Base-by-base conservation (phyloP, 2,113 vertebrate genomes). In the Microtus ochrogaster region DNA sequence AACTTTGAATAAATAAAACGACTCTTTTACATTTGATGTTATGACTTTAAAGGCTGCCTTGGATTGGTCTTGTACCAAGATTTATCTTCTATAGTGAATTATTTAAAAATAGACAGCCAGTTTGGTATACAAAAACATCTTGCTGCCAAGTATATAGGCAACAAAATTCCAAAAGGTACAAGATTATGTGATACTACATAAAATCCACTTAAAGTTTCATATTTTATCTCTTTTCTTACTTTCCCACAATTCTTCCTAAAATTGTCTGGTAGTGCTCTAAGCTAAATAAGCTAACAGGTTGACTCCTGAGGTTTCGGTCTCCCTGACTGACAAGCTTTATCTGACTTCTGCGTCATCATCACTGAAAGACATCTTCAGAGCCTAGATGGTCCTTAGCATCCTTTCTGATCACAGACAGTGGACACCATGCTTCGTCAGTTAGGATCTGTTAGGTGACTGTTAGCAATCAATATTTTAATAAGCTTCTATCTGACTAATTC, bases 1-100 rank as follows among this genome's bases (percentile, higher is more conserved):
- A 94, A 85, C 39, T 96, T 66, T 81, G 36, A 95, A 89, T 63
- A 84, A 92, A 24, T 72, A 68, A 94, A 93, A 47, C 41, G 30
- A 78, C 87, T 76, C 39, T 22, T 83, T 76, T 66, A 74, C 13
- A 91, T 91, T 89, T 47, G 47, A 52, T 87, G 55, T 41, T 86
- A 44, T 26, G 74, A 93, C 70, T 76, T 87, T 66, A 92, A 81
- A 94, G 58, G 24, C 19, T 68, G 73, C 3, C 87, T 96, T 92
- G 94, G 66, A 79, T 33, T 52, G 47, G 22, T 63, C 87, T 83
- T 41, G 88, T 95, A 79, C 28, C 79, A 86, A 93, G 39, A 52
- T 83, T 90, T 95, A 33, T 91, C 61, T 94, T 96, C 36, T 21
- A 16, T 39, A n/a, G 74, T 76, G 66, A 92, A 91, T 78, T 6